Base-by-base conservation (phyloP, 2,797 vertebrate genomes). In the Chaenodraco wilsoni region DNA sequence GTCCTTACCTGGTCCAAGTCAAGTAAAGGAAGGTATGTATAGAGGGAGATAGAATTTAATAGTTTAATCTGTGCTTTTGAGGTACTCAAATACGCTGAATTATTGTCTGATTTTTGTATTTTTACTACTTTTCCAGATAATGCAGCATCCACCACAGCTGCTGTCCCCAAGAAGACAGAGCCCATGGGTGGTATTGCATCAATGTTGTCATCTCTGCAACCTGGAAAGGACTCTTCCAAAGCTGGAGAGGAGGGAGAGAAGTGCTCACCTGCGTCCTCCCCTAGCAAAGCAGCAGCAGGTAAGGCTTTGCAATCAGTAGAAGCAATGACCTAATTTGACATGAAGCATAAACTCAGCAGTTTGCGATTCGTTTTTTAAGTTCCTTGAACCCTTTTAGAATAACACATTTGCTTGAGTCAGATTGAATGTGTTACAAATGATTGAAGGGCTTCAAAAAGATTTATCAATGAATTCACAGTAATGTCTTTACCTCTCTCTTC, bases 261-360 rank as follows among this genome's bases (percentile, higher is more conserved):
- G 43, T 76, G 19, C 71, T 88, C 84, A 15, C 79, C 84, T 51
- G 69, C 52, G 7, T 78, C 83, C 13, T 89, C 85, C 31, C 81
- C 74, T 37, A 84, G 70, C 21, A 95, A 93, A 91, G 57, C 84
- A 52, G 19, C 84, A 48, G 45, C 91, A 79, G 95, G 94, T 94
- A 19, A 76, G 70, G 57, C 21, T 45, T 23, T 44, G 4, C 16
- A 19, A 43, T 2, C 6, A 40, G 12, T 40, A 23, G 19, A 55
- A 41, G 37, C 0, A 0, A 0, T 17, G 7, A 17, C 15, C 5
- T 46, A 9, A 59, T 37, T 27, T 56, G 16, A 55, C 19, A 13
- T 9, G 16, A 54, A 45, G 1, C 49, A 23, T 12, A 45, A 7
- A 43, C 50, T 45, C 51, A 56, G 3, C 21, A 46, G n/a, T 61